Percentiles rank a stretch among this genome's conserved stretches.
Conservation (phyloP, 1,140 invertebrate genomes). For the Centruroides sculpturatus region DNA sequence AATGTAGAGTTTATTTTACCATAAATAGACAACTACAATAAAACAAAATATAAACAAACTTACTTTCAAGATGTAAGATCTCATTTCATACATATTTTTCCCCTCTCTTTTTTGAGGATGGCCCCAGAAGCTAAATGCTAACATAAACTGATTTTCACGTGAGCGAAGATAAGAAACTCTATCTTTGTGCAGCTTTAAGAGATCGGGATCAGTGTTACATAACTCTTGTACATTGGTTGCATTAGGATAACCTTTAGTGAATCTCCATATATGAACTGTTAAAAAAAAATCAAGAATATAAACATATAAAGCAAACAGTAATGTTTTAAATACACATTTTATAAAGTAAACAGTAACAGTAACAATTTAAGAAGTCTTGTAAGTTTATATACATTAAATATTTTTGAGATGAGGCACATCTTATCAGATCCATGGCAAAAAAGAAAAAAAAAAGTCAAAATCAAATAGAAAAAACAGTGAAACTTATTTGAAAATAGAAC, state of each 20-base stretch:
- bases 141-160: slow-evolving; percentile 77
- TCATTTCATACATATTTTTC: slow-evolving; percentile 80
- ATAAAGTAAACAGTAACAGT: too few relatives aligned
- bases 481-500: too few relatives aligned
- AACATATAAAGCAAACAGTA: too few relatives aligned
- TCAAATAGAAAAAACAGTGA: too few relatives aligned
- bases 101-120: slow-evolving; percentile 51
- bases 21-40: neutral
- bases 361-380: too few relatives aligned
- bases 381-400: too few relatives aligned
- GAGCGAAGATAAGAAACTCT: slow-evolving; percentile 69
- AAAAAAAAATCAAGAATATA: too few relatives aligned
- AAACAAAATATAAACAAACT: neutral
- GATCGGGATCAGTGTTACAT: slow-evolving; percentile 38
- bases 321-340: too few relatives aligned
- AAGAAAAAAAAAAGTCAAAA: too few relatives aligned
- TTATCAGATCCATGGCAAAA: too few relatives aligned
- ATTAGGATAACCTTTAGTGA: slow-evolving; percentile 73
- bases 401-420: too few relatives aligned
- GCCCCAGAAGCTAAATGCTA: slow-evolving; percentile 78
- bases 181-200: slow-evolving; percentile 58
- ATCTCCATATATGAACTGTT: slow-evolving; percentile 78
- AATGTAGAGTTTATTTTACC: neutral
- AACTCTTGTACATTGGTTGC: slow-evolving; percentile 47
- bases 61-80: slow-evolving; percentile 72